Percentiles rank a stretch among this genome's conserved stretches.
Conservation (phyloP, 1,140 invertebrate genomes). For the Aphelinus certus region DNA sequence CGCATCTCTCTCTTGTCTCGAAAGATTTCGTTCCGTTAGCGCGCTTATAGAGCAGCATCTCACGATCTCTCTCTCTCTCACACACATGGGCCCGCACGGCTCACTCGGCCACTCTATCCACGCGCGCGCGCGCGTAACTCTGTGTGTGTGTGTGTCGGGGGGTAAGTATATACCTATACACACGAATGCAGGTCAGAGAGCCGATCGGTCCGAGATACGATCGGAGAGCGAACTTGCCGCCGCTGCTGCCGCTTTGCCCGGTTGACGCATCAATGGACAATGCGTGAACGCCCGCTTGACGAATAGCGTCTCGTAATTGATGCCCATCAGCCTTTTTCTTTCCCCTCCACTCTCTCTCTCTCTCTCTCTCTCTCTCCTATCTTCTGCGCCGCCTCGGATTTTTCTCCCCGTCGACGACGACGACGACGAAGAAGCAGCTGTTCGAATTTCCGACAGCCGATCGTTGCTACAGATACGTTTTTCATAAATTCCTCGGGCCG, state of each 20-base stretch:
- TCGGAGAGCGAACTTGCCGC: conserved; percentile 2
- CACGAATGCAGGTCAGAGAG: conserved; percentile 27
- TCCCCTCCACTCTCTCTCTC: not conserved
- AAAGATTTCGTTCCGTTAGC: conserved; percentile 17
- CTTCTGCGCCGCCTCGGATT: no score
- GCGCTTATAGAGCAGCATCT: not conserved
- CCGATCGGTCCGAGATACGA: not conserved
- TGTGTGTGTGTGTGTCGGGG: no score
- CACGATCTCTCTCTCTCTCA: conserved; percentile 8
- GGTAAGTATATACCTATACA: no score
- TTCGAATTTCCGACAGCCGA: no score
- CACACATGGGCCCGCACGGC: not conserved
- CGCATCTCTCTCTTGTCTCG: not conserved
- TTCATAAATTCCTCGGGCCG: no score
- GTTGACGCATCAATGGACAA: conserved; percentile 38
- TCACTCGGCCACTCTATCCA: no score
- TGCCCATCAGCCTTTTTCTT: conserved; percentile 4
- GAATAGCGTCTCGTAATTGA: conserved; percentile 31
- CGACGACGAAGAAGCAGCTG: no score
- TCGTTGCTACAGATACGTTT: no score
- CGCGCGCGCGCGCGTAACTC: no score
- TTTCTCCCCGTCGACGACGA: no score
- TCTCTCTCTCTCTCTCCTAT: not conserved
- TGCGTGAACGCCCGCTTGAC: conserved; percentile 21
- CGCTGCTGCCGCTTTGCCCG: conserved; percentile 10